Base-by-base conservation (phyloP, 2,113 vertebrate genomes). In the Alaudala cheleensis region DNA sequence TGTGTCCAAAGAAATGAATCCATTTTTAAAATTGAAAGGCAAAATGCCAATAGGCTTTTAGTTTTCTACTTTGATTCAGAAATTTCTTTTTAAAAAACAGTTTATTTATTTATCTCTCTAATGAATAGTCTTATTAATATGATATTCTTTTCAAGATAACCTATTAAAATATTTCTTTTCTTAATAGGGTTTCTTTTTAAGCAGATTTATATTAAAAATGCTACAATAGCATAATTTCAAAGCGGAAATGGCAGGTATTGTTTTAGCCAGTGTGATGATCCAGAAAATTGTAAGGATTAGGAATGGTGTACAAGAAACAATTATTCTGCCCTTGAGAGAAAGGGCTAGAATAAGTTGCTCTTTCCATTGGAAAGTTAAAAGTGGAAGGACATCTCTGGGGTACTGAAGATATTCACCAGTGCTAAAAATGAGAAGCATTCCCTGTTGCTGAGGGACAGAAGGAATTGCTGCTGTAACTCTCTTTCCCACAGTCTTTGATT, bases 401-500 rank as follows among this genome's bases (percentile, higher is more conserved):
- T 37, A 50, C 13, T 45, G 19, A 73, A 26, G 29, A 37, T 77
- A 88, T 77, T 93, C 79, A 92, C 26, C 33, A 83, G 19, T 58
- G 47, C 47, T 88, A 82, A 92, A 93, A 93, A 86, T 54, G 39
- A 88, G 34, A 45, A 83, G 5, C 49, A 67, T 62, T 86, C 39
- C 33, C 33, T 74, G 15, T 54, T 88, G 39, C 39, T 86, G 79
- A 85, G 71, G 82, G 62, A 85, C 26, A 80, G 66, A 54, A 88
- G 34, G 31, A 86, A 83, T 28, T 77, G 25, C 47, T 77, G 51
- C 47, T 86, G 22, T 50, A 83, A 65, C 58, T 73, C 20, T 76
- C 90, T 85, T 87, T 86, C 54, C 71, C 57, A 69, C 42, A 90
- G 67, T 62, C 71, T 92, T 92, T 29, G 16, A 92, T 90, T 90